phyloP scores from a whole-genome alignment of 2,113 vertebrate genomes.

The Phodopus roborovskii region DNA sequence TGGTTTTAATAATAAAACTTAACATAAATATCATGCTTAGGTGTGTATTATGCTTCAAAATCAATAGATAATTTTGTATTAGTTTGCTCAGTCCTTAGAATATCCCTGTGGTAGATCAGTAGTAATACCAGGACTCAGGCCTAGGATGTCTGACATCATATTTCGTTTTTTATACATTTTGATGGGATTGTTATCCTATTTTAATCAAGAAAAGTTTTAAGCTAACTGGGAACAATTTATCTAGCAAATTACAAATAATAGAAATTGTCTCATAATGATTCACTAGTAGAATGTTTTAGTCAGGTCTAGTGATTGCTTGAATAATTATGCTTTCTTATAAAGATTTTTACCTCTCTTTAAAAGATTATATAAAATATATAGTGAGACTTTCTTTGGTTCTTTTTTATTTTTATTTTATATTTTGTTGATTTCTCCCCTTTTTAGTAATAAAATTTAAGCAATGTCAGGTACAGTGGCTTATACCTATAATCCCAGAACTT shows the following conservation, averaged over 20 bases:
- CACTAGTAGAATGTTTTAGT: slow-evolving; percentile 31
- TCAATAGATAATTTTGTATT: slow-evolving; percentile 2
- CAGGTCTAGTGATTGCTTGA: slow-evolving; percentile 43
- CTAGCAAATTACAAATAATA: slow-evolving; percentile 33
- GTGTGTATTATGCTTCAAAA: slow-evolving; percentile 6
- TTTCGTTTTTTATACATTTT: slow-evolving; percentile 45
- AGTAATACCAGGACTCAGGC: slow-evolving; percentile 2
- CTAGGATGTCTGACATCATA: background rate
- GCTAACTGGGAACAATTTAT: slow-evolving; percentile 7
- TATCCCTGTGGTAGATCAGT: background rate
- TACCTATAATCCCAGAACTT: background rate
- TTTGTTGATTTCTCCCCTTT: background rate
- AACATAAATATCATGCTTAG: background rate
- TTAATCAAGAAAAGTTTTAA: slow-evolving; percentile 57
- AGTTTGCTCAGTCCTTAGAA: background rate
- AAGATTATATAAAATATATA: background rate
- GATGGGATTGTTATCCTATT: background rate
- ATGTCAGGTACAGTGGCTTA: background rate
- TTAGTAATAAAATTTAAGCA: slow-evolving; percentile 36
- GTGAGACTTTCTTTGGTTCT: background rate
- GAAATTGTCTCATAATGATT: background rate
- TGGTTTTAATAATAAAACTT: slow-evolving; percentile 25
- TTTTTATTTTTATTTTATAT: background rate
- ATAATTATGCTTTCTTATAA: slow-evolving; percentile 11
- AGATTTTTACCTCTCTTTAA: slow-evolving; percentile 21